phyloP scores from a whole-genome alignment of 2,888 invertebrate genomes.

The Eupithecia abbreviata region DNA sequence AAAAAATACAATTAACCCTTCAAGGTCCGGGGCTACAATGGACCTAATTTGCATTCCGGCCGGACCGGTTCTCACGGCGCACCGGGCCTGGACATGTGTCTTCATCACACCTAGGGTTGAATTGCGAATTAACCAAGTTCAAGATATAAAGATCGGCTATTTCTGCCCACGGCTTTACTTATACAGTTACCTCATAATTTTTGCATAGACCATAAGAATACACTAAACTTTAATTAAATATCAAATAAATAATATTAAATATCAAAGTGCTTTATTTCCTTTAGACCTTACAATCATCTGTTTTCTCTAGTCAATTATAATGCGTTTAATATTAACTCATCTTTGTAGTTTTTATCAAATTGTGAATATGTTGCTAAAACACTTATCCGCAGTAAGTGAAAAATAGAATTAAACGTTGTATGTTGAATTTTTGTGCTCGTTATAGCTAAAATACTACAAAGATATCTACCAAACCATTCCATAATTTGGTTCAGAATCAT shows the following conservation, averaged over 20 bases:
- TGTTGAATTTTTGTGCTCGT: neutral
- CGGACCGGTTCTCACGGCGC: constrained; percentile 73
- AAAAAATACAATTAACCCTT: constrained; percentile 63
- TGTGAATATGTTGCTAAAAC: neutral
- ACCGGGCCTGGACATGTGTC: constrained; percentile 48
- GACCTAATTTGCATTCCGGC: constrained; percentile 74
- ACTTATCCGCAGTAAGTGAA: neutral
- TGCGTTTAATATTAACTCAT: neutral
- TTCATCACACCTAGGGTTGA: constrained; percentile 42
- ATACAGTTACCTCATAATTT: neutral
- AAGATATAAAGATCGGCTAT: neutral
- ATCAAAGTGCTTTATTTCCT: too few relatives aligned
- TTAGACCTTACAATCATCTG: too few relatives aligned
- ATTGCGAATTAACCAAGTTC: neutral
- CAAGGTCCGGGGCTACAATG: constrained; percentile 73
- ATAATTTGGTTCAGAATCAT: neutral
- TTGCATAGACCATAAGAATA: neutral
- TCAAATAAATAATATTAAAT: too few relatives aligned
- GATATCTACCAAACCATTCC: neutral
- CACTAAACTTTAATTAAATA: neutral
- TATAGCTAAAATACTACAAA: neutral
- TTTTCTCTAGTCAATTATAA: neutral
- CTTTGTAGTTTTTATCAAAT: neutral
- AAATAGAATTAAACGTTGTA: neutral
- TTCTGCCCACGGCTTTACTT: neutral